Percentiles rank a stretch among this genome's conserved stretches.
phyloP scores from a whole-genome alignment of 2,888 invertebrate species.

The Sisyra nigra region DNA sequence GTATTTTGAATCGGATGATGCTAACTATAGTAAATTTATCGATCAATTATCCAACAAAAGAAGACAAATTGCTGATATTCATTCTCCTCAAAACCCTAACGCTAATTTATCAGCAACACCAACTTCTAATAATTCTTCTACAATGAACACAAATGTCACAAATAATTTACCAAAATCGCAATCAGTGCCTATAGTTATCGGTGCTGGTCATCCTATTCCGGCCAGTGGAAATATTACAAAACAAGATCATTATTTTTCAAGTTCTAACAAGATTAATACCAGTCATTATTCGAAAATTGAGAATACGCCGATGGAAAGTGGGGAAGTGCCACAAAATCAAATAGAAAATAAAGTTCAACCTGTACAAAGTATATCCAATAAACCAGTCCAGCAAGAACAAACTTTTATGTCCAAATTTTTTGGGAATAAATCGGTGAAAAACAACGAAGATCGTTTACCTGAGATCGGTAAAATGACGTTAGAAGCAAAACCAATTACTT shows the following conservation, averaged over 20 bases:
- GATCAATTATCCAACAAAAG: conserved; percentile 60
- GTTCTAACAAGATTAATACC: conserved; percentile 4
- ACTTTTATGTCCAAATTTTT: conserved; percentile 23
- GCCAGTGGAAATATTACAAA: conserved; percentile 17
- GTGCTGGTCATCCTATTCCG: conserved; percentile 28
- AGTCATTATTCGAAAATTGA: not conserved
- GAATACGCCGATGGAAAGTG: not conserved
- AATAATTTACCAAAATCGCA: conserved; percentile 25
- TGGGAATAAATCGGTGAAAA: conserved; percentile 16
- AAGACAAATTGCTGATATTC: conserved; percentile 51
- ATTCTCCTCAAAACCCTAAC: conserved; percentile 34
- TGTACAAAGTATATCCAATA: conserved; percentile 19
- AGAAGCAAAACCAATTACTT: conserved; percentile 19
- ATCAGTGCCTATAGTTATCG: conserved; percentile 27
- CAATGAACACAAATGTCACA: conserved; percentile 15
- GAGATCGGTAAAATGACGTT: conserved; percentile 15
- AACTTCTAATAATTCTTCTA: conserved; percentile 2
- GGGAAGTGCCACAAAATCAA: conserved; percentile 12
- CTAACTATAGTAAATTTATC: conserved; percentile 56
- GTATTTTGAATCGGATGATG: conserved; percentile 60
- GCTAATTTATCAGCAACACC: conserved; percentile 16
- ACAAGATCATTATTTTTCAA: conserved; percentile 6
- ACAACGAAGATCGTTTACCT: conserved; percentile 20
- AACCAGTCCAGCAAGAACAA: conserved; percentile 16
- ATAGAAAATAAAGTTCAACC: conserved; percentile 12